phyloP scores from a whole-genome alignment of 2,113 vertebrate species.

The Podarcis raffonei region DNA sequence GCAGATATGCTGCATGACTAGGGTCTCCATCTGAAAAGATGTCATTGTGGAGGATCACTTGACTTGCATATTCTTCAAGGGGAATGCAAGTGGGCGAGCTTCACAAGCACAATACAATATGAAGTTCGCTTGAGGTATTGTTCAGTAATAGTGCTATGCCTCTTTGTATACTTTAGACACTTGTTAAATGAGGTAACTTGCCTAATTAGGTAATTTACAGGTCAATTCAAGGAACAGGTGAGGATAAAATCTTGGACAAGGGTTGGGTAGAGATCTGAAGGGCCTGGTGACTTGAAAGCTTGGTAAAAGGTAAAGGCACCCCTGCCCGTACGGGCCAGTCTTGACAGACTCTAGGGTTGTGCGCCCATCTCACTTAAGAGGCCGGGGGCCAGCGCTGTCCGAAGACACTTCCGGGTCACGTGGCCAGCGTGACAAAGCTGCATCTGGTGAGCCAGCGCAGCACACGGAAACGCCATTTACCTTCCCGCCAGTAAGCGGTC shows the following conservation, averaged over 20 bases:
- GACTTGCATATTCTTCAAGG: background rate
- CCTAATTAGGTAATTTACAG: background rate
- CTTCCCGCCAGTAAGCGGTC: no score
- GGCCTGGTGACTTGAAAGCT: background rate
- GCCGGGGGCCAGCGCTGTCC: no score
- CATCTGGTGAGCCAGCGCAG: no score
- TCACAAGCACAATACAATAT: background rate
- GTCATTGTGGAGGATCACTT: background rate
- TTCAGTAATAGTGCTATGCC: background rate
- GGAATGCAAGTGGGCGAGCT: background rate
- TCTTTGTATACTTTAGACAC: background rate
- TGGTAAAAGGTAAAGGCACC: no score
- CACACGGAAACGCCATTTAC: no score
- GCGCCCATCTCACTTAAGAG: no score
- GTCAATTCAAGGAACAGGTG: background rate
- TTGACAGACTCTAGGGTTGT: no score
- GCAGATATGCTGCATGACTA: background rate
- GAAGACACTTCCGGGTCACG: no score
- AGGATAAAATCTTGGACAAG: background rate
- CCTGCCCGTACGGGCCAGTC: no score
- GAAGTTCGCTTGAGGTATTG: background rate
- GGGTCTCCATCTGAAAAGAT: background rate
- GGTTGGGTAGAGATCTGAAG: no score
- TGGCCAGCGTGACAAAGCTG: no score
- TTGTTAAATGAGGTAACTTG: background rate